Evolutionary conservation across 2,113 vertebrate species (phyloP), one percentile per base, ranked within the genome.

Genomic region (Uria aalge): DNA sequence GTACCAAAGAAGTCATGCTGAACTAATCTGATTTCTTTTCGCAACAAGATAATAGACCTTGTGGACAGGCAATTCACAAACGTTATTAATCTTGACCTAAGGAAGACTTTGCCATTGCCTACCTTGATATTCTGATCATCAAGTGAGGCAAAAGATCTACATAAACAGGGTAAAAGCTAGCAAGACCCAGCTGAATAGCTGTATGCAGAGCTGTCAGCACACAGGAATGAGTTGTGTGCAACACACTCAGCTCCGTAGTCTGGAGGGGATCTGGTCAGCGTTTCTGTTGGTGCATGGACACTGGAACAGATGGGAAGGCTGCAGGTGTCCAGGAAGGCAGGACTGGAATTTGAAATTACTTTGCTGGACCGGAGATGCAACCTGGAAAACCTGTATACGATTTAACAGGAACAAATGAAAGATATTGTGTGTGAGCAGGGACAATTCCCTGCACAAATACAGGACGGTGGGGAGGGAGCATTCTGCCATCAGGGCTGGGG

Each of bases 291-390:
- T 40, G 43, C 27, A 68, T 57, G 69, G 87, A 53, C 59, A 82
- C 18, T 21, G 36, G 55, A 55, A 93, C 94, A 96, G 94, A 89
- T 11, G 43, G 87, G 21, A 88, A 79, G 40, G 40, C 94, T 91
- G 92, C 62, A 90, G 84, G 94, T 87, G 77, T 91, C 69, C 93
- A 78, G 89, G 80, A 95, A 94, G 77, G 40, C 43, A 92, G 38
- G 48, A 81, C 12, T 47, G 27, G 69, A 90, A 91, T 60, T 75
- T 40, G 43, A 78, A 94, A 94, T 88, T 64, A 85, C 48, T 67
- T 88, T 79, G 5, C 34, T 53, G 30, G 36, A 76, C 45, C 3
- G 12, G 40, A 67, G 19, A 83, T 50, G 16, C 23, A 53, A 32
- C 80, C 59, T 83, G 91, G 24, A 90, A 95, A 95, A 82, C 30